Evolutionary conservation across 2,113 vertebrate genomes (phyloP).

Genomic region (Lophius piscatorius): DNA sequence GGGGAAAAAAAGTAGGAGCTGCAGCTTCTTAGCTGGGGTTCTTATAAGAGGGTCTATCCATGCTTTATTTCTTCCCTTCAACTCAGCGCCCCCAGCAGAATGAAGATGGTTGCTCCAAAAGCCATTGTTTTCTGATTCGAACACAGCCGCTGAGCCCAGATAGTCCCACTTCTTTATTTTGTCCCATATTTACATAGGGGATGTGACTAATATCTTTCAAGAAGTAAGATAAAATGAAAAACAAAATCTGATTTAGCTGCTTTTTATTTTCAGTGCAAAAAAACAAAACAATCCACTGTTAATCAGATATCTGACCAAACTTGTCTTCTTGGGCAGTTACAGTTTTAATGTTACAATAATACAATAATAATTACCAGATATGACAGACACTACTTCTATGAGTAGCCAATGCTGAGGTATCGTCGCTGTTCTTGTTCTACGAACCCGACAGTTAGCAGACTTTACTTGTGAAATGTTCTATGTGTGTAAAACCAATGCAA

Average conservation of each 20-base stretch:
- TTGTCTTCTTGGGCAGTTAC: too few relatives aligned
- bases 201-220: too few relatives aligned
- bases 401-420: too few relatives aligned
- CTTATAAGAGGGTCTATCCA: slow-evolving; percentile 32
- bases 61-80: slow-evolving; percentile 14
- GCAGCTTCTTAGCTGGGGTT: slow-evolving; percentile 38
- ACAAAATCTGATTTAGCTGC: slow-evolving; percentile 1
- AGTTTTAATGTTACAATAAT: too few relatives aligned
- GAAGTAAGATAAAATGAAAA: neutral
- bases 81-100: slow-evolving; percentile 29
- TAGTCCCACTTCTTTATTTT: slow-evolving; percentile 5
- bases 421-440: too few relatives aligned
- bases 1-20: slow-evolving; percentile 39
- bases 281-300: too few relatives aligned
- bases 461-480: too few relatives aligned
- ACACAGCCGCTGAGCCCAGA: slow-evolving; percentile 10
- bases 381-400: too few relatives aligned
- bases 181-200: neutral
- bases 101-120: slow-evolving; percentile 36
- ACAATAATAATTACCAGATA: too few relatives aligned
- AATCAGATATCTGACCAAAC: too few relatives aligned
- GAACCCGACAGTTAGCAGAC: too few relatives aligned
- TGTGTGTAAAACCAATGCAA: too few relatives aligned
- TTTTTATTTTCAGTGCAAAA: neutral
- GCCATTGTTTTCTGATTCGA: slow-evolving; percentile 28